A percentile compares a stretch with the other conserved stretches of the same genome.
These are phyloP conservation scores for Manacus vitellinus DNA, from an alignment of 2,113 vertebrate species.

Conservation along the genomic window DNA sequence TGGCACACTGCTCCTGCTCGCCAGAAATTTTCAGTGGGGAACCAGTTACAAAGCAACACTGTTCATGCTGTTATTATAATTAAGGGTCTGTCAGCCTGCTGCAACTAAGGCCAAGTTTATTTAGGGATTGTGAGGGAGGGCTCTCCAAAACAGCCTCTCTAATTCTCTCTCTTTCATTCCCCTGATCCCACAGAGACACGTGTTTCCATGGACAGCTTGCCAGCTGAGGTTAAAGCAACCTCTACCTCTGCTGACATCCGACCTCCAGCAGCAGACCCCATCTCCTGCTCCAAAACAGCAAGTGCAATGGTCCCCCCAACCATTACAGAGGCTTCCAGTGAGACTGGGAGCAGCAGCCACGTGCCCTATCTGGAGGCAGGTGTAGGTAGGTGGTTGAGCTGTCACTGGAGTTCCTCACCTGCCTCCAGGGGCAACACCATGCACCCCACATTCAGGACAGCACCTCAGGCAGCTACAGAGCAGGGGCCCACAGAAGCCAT, in stretches of 20 bases:
- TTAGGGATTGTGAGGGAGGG: background rate
- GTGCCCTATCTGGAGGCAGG: background rate
- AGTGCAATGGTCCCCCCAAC: background rate
- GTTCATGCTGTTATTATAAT: slow-evolving; percentile 28
- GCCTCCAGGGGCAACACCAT: background rate
- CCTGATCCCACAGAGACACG: background rate
- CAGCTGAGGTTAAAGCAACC: background rate
- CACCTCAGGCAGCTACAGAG: background rate
- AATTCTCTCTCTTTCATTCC: background rate
- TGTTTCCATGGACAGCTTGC: background rate
- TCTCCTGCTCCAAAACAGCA: background rate
- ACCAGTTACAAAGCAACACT: slow-evolving; percentile 19
- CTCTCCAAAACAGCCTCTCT: background rate
- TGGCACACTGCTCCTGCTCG: background rate
- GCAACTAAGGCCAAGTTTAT: background rate
- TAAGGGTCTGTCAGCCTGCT: slow-evolving; percentile 34
- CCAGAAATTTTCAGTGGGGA: slow-evolving; percentile 45
- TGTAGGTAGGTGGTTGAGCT: background rate
- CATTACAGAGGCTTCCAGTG: background rate
- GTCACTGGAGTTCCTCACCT: background rate
- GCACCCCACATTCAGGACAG: rapidly evolving
- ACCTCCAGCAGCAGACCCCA: background rate
- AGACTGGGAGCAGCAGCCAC: background rate
- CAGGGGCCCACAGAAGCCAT: background rate
- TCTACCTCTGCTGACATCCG: background rate